A percentile compares a stretch with the other conserved stretches of the same genome.
Evolutionary conservation across 2,888 invertebrate genomes (phyloP).

Genomic region (Gerris lacustris): DNA sequence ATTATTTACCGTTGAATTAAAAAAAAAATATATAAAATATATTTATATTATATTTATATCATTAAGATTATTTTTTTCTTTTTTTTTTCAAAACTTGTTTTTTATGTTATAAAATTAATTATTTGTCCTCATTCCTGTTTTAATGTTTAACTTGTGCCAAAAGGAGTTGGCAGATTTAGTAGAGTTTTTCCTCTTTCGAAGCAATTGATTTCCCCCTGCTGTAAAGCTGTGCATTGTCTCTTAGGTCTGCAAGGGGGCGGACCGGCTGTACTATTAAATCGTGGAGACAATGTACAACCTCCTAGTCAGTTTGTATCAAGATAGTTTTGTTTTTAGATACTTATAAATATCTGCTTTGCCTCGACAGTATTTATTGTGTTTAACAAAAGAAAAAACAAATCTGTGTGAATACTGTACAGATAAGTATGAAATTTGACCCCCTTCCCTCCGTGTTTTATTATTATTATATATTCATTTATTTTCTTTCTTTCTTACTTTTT

Average conservation of each 20-base stretch:
- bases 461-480: neutral
- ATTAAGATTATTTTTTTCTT: neutral
- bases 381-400: too few relatives aligned
- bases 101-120: neutral
- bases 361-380: conserved; percentile 14
- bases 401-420: too few relatives aligned
- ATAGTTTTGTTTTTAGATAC: neutral
- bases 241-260: neutral
- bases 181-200: neutral
- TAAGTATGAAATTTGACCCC: neutral
- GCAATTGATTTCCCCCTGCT: neutral
- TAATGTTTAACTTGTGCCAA: neutral
- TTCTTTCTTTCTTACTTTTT: neutral
- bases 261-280: neutral
- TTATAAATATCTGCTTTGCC: conserved; percentile 10
- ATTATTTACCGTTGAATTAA: neutral
- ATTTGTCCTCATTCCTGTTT: neutral
- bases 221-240: neutral
- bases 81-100: neutral
- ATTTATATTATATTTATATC: too few relatives aligned
- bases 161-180: too few relatives aligned
- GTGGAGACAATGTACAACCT: neutral
- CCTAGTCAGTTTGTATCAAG: conserved; percentile 2
- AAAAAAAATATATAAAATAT: neutral
- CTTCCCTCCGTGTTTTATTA: neutral